Evolutionary conservation across 1,140 invertebrate genomes (phyloP), one percentile per base, ranked within the genome.

Genomic region (Lasioglossum albipes): DNA sequence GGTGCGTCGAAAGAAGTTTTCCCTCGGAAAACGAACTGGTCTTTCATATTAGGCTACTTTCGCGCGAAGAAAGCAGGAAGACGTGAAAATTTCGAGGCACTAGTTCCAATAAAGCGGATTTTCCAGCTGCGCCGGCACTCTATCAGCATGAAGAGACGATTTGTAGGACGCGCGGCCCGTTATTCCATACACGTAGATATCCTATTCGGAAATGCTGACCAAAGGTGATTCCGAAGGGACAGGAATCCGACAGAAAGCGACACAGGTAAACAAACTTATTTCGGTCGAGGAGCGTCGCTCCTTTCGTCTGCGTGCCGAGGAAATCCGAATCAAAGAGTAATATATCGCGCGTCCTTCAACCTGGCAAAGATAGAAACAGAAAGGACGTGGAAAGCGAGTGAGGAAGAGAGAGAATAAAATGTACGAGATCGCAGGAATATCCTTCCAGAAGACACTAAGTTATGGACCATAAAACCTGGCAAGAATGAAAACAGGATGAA

Each of bases 401-500:
- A 27, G 27, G 27, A 27, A 36, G 36, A 36, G 36, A 36, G 5
- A 5, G 36, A 36, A 36, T 36, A 36, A 36, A 36, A 36, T 36
- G 36, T 5, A 36, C 36, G 36, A 16, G 18, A 54, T 18, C 52
- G 52, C 52, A 16, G 52, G 65, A 84, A 74, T 62, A 68, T 78
- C 77, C 57, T 57, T 70, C 64, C 70, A 80, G 80, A 84, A 89
- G 84, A 75, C 52, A 68, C 73, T 79, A 87, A 88, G 81, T 88
- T 84, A 74, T 85, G 83, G 82, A 86, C 79, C 66, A 31, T 88
- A 82, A 86, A 83, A 89, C 70, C 45, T 4, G 71, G 83, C 70
- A 87, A 85, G 81, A 80, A 81, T 79, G 67, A 83, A 85, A 87
- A 74, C 77, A 82, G 81, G 83, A 83, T 72, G 81, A 84, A 81